Conservation (phyloP, 1,140 invertebrate genomes). For the Theocolax elegans region DNA sequence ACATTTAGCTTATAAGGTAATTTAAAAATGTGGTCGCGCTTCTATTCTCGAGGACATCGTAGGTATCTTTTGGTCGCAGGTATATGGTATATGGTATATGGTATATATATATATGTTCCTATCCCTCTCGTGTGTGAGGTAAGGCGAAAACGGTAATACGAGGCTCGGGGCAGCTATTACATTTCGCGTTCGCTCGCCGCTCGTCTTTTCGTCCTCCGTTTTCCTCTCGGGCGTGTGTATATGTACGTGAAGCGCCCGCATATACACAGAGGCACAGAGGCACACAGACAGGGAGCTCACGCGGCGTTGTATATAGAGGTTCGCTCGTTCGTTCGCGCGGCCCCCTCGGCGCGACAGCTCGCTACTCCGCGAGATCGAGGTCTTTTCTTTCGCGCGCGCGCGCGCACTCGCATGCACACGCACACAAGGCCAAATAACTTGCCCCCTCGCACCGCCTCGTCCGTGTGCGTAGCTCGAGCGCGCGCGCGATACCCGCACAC, state of each 20-base stretch:
- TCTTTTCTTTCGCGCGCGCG: slow-evolving; percentile 28
- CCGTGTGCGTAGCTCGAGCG: neutral
- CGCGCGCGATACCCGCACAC: neutral
- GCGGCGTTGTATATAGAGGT: neutral
- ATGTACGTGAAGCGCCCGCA: neutral
- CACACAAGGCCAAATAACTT: slow-evolving; percentile 4
- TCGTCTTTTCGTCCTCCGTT: neutral
- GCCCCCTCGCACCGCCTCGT: slow-evolving; percentile 7
- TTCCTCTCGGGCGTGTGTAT: neutral
- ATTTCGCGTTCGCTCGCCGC: neutral
- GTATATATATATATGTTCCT: too few relatives aligned
- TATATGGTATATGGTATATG: too few relatives aligned
- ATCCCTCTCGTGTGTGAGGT: neutral
- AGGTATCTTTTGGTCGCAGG: too few relatives aligned
- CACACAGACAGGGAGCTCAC: neutral
- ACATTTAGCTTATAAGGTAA: too few relatives aligned
- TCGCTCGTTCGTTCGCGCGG: neutral
- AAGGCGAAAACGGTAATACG: slow-evolving; percentile 15
- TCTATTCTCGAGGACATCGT: too few relatives aligned
- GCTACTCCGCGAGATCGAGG: slow-evolving; percentile 35
- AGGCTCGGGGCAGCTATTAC: neutral
- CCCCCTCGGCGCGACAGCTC: slow-evolving; percentile 28
- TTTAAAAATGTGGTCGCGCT: too few relatives aligned
- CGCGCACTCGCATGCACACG: neutral
- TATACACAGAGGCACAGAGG: too few relatives aligned